These are phyloP conservation scores for Albula goreensis DNA, from an alignment of 2,113 vertebrate species.

Conservation along the genomic window DNA sequence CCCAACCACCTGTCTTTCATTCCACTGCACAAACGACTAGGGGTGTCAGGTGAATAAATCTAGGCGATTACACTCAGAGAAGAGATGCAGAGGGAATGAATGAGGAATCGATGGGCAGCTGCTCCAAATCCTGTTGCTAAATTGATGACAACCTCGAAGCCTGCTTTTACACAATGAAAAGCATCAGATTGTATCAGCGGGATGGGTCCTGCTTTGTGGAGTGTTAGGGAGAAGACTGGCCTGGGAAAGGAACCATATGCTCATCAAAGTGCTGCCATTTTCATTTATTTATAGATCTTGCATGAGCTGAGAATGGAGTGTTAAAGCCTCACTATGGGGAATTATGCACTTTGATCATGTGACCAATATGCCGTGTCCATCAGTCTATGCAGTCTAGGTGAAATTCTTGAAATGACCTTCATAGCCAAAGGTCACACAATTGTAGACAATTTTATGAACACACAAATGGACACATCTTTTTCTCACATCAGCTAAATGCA, in stretches of 20 bases:
- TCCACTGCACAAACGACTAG: not conserved
- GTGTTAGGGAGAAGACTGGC: not conserved
- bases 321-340: not conserved
- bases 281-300: not conserved
- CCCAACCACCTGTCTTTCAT: slow-evolving; percentile 21
- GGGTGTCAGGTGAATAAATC: slow-evolving; percentile 18
- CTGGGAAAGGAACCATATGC: not conserved
- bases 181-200: not conserved
- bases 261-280: not conserved
- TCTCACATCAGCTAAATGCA: too few species aligned
- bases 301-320: not conserved
- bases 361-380: not conserved
- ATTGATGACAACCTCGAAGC: slow-evolving; percentile 21
- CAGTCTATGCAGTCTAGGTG: not conserved
- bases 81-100: slow-evolving; percentile 12
- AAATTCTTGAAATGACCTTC: not conserved
- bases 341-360: not conserved
- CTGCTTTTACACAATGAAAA: not conserved
- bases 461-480: too few species aligned
- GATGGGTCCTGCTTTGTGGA: not conserved
- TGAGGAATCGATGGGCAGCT: slow-evolving; percentile 30
- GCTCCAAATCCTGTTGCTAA: slow-evolving; percentile 18
- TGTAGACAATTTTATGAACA: too few species aligned
- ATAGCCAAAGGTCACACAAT: not conserved
- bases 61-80: slow-evolving; percentile 9